Evolutionary conservation across 2,113 vertebrate species (phyloP).

Genomic region (Motacilla tschutschensis): DNA sequence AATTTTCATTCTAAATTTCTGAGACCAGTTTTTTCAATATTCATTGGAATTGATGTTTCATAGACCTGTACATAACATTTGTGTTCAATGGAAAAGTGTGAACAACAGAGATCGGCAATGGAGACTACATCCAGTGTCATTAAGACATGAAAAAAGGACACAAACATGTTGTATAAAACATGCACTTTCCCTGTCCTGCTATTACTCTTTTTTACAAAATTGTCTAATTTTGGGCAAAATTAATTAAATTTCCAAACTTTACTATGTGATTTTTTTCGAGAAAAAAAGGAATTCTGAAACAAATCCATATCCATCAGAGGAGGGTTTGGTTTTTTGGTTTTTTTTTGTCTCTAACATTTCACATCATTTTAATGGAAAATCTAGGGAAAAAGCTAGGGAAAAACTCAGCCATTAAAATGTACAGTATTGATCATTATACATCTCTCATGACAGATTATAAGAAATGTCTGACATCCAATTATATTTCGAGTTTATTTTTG

Average conservation of each 20-base stretch:
- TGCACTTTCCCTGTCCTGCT: not conserved
- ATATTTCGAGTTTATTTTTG: not conserved
- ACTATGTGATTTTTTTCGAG: rapidly evolving
- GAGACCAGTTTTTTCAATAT: not conserved
- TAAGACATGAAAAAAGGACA: not conserved
- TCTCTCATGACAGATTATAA: not conserved
- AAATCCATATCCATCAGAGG: not conserved
- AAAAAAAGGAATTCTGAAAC: not conserved
- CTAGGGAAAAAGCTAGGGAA: not conserved
- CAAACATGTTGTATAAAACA: not conserved
- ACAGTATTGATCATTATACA: not conserved
- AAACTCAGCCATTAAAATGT: not conserved
- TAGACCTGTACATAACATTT: not conserved
- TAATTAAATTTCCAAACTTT: not conserved
- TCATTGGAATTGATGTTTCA: not conserved
- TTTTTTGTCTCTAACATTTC: not conserved
- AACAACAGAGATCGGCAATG: not conserved
- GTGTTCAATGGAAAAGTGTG: not conserved
- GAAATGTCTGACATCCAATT: not conserved
- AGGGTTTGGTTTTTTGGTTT: not conserved
- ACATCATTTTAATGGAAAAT: not conserved
- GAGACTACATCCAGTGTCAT: not conserved
- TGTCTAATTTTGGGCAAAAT: not conserved
- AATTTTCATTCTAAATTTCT: not conserved
- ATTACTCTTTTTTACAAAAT: not conserved